Evolutionary conservation across 2,888 invertebrate species (phyloP), one percentile per base, ranked within the genome.

Genomic region (Drosophila aldrichi): DNA sequence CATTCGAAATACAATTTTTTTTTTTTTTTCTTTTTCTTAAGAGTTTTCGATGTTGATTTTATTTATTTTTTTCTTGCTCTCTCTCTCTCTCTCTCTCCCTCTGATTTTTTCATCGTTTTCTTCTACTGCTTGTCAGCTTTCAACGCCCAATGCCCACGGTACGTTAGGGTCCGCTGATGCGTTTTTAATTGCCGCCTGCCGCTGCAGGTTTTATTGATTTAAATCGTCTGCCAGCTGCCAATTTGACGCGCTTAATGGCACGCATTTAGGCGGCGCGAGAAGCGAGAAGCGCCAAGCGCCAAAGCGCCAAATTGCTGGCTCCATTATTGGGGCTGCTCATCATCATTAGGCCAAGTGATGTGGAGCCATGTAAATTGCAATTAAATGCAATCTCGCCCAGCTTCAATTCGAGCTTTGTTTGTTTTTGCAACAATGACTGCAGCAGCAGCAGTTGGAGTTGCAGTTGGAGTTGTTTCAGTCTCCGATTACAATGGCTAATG

Each of bases 201-300:
- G 70, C 74, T 72, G 79, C 77, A 82, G 81, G 75, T 77, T 85
- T 82, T 86, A 86, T 86, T 86, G 86, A 86, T 86, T 86, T 86
- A 86, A 86, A 86, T 86, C 74, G 82, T 74, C 84, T 70, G 86
- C 70, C 70, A 77, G 79, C 77, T 82, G 82, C 88, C 88, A 87
- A 87, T 85, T 87, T 87, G 80, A 71, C 65, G 85, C 82, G 83
- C 77, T 79, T 85, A 85, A 85, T 85, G 87, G 68, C 67, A 54
- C 34, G 46, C 76, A 70, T 77, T 73, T 77, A 74, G 76, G 59
- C 55, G 74, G 57, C 55, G 65, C 52, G 51, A 61, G 61, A 69
- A 76, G 77, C 68, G 36, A 8, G 2, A 29, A 29, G 77, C 77
- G 77, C 68, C 70, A 74, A 59, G 70, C 68, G 36, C 36, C 55